These are phyloP conservation scores for Tachuris rubrigastra DNA, from an alignment of 2,113 vertebrate genomes.

Conservation along the genomic window DNA sequence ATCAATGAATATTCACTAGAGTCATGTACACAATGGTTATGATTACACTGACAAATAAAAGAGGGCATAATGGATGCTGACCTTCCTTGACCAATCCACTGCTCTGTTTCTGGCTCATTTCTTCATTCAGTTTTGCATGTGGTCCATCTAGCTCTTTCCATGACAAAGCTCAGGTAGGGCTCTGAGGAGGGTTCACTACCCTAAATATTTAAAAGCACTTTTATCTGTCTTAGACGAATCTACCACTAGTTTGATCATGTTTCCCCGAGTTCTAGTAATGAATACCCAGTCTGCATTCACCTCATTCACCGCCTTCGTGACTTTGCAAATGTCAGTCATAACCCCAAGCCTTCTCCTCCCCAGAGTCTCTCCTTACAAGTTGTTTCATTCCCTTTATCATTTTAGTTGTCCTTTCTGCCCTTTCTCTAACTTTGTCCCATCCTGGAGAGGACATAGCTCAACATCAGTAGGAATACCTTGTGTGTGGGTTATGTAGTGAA, in stretches of 20 bases:
- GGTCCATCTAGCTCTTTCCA: background rate
- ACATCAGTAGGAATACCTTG: background rate
- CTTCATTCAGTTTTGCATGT: background rate
- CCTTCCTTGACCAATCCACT: background rate
- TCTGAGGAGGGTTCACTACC: background rate
- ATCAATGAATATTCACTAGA: background rate
- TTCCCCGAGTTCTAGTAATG: background rate
- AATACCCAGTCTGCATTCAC: background rate
- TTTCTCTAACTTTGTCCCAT: background rate
- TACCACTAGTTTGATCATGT: background rate
- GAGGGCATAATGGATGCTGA: background rate
- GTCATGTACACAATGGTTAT: background rate
- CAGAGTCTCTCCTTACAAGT: background rate
- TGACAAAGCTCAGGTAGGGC: background rate
- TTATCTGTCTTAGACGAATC: background rate
- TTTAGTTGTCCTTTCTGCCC: background rate
- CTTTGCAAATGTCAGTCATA: background rate
- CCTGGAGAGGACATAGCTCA: background rate
- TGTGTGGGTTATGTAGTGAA: accelerated
- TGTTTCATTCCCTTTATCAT: background rate
- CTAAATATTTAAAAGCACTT: background rate
- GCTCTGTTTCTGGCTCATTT: background rate
- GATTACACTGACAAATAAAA: background rate
- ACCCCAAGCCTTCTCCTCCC: background rate
- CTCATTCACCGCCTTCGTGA: background rate